Percentiles rank a stretch among this genome's conserved stretches.
These are phyloP conservation scores for Darevskia mixta DNA, from an alignment of 2,797 vertebrate species.

Conservation along the genomic window DNA sequence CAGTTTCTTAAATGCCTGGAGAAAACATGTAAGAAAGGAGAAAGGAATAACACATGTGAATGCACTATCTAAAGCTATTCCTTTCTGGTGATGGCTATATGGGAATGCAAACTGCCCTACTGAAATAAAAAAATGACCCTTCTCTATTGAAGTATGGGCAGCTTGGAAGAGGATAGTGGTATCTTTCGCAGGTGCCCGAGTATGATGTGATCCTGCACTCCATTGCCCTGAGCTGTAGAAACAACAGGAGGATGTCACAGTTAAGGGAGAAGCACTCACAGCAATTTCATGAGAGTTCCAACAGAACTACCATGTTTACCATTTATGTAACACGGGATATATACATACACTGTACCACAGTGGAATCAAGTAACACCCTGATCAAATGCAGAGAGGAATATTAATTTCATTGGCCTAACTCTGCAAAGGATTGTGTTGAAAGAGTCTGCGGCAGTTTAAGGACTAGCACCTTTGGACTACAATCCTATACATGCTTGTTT, in stretches of 20 bases:
- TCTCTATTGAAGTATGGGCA: background rate
- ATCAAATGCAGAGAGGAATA: background rate
- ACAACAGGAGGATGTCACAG: background rate
- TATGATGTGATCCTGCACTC: background rate
- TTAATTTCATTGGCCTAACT: background rate
- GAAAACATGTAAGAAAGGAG: too few species aligned
- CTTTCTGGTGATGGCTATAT: background rate
- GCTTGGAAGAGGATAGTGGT: background rate
- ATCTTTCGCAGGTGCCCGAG: background rate
- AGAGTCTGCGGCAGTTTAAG: background rate
- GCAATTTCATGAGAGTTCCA: background rate
- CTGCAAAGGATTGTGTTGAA: background rate
- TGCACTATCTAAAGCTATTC: background rate
- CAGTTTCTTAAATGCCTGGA: too few species aligned
- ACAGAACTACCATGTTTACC: background rate
- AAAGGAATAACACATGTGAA: too few species aligned
- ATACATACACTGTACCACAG: background rate
- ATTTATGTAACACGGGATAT: background rate
- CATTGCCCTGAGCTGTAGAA: background rate
- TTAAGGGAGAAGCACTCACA: background rate
- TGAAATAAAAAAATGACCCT: background rate
- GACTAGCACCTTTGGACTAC: too few species aligned
- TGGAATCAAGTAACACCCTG: background rate
- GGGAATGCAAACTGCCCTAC: background rate
- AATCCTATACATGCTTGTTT: too few species aligned